These are phyloP conservation scores for Drosophila baimaii DNA, from an alignment of 1,140 invertebrate genomes.

Conservation along the genomic window DNA sequence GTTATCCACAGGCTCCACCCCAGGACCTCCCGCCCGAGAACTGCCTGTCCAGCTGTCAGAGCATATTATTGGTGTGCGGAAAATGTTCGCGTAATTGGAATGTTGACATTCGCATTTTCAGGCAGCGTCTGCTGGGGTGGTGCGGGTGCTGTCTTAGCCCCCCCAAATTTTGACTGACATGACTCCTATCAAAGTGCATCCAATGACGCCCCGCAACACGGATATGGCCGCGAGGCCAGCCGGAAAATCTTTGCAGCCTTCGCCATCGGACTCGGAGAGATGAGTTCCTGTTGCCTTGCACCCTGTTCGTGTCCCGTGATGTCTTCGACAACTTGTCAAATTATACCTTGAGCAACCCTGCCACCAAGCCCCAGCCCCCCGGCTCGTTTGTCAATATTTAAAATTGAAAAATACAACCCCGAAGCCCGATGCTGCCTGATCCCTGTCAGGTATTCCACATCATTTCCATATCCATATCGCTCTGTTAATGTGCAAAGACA, in stretches of 20 bases:
- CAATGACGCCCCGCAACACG: slow-evolving; percentile 48
- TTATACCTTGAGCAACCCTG: slow-evolving; percentile 68
- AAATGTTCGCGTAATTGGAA: slow-evolving; percentile 84
- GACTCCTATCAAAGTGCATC: slow-evolving; percentile 70
- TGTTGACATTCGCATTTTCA: slow-evolving; percentile 83
- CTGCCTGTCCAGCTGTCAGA: slow-evolving; percentile 67
- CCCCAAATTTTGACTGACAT: slow-evolving; percentile 35
- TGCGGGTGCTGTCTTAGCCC: too few relatives aligned
- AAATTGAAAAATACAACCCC: slow-evolving; percentile 76
- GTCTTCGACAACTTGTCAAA: slow-evolving; percentile 81
- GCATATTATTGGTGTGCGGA: slow-evolving; percentile 83
- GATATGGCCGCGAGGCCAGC: slow-evolving; percentile 32
- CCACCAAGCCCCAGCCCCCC: slow-evolving; percentile 2
- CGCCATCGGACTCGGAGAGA: too few relatives aligned
- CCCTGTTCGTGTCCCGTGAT: slow-evolving; percentile 48
- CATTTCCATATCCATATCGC: slow-evolving; percentile 79
- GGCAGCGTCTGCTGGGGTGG: too few relatives aligned
- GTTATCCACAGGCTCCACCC: too few relatives aligned
- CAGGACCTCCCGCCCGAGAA: background rate
- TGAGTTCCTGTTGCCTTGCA: slow-evolving; percentile 61
- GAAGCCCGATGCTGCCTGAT: background rate
- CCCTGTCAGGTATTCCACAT: slow-evolving; percentile 63
- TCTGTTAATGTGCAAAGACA: slow-evolving; percentile 65
- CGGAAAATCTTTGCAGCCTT: slow-evolving; percentile 44
- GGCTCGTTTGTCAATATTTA: slow-evolving; percentile 74